Evolutionary conservation across 2,797 vertebrate species (phyloP).

Genomic region (Eutrigla gurnardus): DNA sequence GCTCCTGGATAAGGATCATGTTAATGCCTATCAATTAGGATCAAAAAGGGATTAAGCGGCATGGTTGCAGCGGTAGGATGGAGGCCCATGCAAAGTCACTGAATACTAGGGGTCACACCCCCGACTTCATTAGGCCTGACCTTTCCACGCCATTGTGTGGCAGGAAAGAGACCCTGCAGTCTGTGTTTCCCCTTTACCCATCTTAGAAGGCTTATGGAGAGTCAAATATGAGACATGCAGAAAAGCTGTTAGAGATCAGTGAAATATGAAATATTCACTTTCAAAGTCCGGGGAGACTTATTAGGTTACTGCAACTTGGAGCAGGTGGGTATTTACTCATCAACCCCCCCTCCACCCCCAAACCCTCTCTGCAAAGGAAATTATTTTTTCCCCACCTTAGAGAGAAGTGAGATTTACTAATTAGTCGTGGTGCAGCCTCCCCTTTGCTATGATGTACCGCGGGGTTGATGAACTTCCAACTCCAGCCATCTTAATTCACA

Average conservation of each 20-base stretch:
- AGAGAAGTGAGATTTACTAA: slow-evolving; percentile 80
- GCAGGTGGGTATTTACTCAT: slow-evolving; percentile 79
- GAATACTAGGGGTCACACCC: slow-evolving; percentile 88
- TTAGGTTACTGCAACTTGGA: slow-evolving; percentile 78
- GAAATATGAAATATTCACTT: slow-evolving; percentile 83
- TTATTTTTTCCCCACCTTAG: slow-evolving; percentile 63
- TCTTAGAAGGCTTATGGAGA: slow-evolving; percentile 70
- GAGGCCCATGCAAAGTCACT: slow-evolving; percentile 82
- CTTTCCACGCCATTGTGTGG: slow-evolving; percentile 84
- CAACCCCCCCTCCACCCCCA: slow-evolving; percentile 43
- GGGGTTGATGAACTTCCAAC: slow-evolving; percentile 66
- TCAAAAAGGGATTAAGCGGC: slow-evolving; percentile 87
- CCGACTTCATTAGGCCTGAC: slow-evolving; percentile 91
- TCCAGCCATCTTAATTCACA: slow-evolving; percentile 75
- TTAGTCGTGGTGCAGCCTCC: slow-evolving; percentile 80
- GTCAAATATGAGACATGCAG: slow-evolving; percentile 73
- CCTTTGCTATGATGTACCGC: slow-evolving; percentile 63
- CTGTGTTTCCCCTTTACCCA: slow-evolving; percentile 63
- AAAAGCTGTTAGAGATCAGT: slow-evolving; percentile 77
- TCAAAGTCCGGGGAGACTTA: slow-evolving; percentile 80
- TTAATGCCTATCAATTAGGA: slow-evolving; percentile 89
- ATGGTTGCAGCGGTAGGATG: slow-evolving; percentile 76
- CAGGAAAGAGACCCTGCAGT: slow-evolving; percentile 76
- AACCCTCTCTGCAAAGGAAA: slow-evolving; percentile 65
- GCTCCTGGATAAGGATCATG: slow-evolving; percentile 84